These are phyloP conservation scores for Drosophila subsilvestris DNA, from an alignment of 2,888 invertebrate genomes.

Conservation along the genomic window DNA sequence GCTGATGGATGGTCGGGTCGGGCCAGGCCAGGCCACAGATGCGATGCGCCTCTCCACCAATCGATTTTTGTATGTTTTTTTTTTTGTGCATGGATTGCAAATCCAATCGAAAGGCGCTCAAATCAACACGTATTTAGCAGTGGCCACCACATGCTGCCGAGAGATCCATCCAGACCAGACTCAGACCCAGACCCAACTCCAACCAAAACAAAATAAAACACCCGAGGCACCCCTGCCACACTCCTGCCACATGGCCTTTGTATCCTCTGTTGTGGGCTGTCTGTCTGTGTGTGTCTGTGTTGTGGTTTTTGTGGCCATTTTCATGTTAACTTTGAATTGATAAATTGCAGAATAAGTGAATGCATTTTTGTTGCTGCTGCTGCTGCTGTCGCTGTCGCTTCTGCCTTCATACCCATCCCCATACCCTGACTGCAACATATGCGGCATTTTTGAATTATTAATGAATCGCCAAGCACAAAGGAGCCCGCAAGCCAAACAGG, in stretches of 20 bases:
- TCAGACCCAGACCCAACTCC: slow-evolving; percentile 20
- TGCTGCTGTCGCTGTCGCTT: slow-evolving; percentile 17
- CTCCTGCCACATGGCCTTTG: slow-evolving; percentile 22
- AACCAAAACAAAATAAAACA: no score
- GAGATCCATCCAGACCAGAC: slow-evolving; percentile 17
- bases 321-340: slow-evolving; percentile 62
- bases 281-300: slow-evolving; percentile 16
- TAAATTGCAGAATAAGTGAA: slow-evolving; percentile 79
- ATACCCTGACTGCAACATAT: slow-evolving; percentile 59
- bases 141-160: slow-evolving; percentile 53
- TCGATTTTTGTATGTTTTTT: slow-evolving; percentile 25
- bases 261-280: slow-evolving; percentile 6
- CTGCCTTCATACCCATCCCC: slow-evolving; percentile 27
- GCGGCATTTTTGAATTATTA: slow-evolving; percentile 81
- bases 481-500: slow-evolving; percentile 55
- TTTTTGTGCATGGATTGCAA: slow-evolving; percentile 27
- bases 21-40: neutral
- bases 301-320: slow-evolving; percentile 55
- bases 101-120: slow-evolving; percentile 60
- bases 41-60: slow-evolving; percentile 11
- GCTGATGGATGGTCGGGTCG: slow-evolving; percentile 40
- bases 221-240: slow-evolving; percentile 5
- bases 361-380: slow-evolving; percentile 50
- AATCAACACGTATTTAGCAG: slow-evolving; percentile 75
- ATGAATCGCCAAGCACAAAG: slow-evolving; percentile 72